Percentiles rank a stretch among this genome's conserved stretches.
phyloP scores from a whole-genome alignment of 1,140 invertebrate genomes.

The Phortica variegata region DNA sequence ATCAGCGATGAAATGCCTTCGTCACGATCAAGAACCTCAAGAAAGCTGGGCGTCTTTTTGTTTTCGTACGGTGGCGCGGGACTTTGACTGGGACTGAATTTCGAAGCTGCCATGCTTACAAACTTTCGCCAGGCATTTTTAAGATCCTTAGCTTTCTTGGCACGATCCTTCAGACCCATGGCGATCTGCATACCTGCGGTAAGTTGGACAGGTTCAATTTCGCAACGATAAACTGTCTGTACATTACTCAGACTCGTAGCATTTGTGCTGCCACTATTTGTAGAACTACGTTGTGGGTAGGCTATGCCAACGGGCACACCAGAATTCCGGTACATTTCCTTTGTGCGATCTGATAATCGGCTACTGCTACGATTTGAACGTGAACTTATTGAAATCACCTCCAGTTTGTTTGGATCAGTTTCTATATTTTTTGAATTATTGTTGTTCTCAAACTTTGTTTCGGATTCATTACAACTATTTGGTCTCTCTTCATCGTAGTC shows the following conservation, averaged over 20 bases:
- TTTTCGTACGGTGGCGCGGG: conserved; percentile 43
- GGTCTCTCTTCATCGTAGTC: conserved; percentile 12
- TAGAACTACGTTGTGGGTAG: conserved; percentile 44
- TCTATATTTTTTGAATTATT: conserved; percentile 34
- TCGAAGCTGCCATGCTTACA: conserved; percentile 53
- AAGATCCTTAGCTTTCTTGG: conserved; percentile 50
- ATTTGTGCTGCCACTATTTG: conserved; percentile 7
- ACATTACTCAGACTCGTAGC: conserved; percentile 22
- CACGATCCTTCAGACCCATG: conserved; percentile 49
- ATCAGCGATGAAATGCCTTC: conserved; percentile 54
- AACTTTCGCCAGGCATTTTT: conserved; percentile 58
- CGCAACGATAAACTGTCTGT: conserved; percentile 52
- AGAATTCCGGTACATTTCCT: conserved; percentile 50
- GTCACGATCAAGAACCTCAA: conserved; percentile 39
- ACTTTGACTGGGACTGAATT: conserved; percentile 52
- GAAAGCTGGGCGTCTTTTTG: conserved; percentile 29
- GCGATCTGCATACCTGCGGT: conserved; percentile 55
- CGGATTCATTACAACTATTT: conserved; percentile 8
- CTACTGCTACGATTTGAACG: conserved; percentile 49
- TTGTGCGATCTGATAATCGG: conserved; percentile 50
- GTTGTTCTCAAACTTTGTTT: conserved; percentile 18
- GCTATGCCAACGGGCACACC: conserved; percentile 51
- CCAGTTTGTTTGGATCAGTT: conserved; percentile 43
- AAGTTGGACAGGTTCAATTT: conserved; percentile 46
- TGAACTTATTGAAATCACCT: conserved; percentile 47